A percentile compares a stretch with the other conserved stretches of the same genome.
Evolutionary conservation across 2,797 vertebrate genomes (phyloP).

Genomic region (Periparus ater): DNA sequence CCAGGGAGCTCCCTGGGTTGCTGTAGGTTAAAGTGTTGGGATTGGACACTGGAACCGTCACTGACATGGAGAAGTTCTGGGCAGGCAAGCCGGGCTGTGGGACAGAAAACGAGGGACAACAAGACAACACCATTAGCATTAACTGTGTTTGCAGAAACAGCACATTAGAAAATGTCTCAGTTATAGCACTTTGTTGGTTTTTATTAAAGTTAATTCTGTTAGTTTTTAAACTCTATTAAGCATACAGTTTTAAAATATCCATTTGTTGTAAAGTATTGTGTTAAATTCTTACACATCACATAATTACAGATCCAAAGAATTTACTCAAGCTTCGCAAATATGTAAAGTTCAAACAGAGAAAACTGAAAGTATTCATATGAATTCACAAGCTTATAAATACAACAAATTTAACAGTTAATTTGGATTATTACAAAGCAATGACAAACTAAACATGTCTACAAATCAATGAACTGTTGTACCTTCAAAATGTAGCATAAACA

Average conservation of each 20-base stretch:
- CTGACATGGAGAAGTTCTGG: conserved; percentile 99
- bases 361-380: not conserved
- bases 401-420: conserved; percentile 21
- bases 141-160: not conserved
- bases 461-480: not conserved
- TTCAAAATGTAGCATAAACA: conserved; percentile 48
- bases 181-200: not conserved
- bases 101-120: not conserved
- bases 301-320: conserved; percentile 16
- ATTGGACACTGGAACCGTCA: conserved; percentile 96
- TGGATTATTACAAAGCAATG: conserved; percentile 42
- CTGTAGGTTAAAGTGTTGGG: conserved; percentile 90
- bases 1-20: conserved; percentile 88
- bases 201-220: conserved; percentile 32
- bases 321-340: not conserved
- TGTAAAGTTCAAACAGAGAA: not conserved
- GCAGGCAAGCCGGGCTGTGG: conserved; percentile 90
- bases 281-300: not conserved
- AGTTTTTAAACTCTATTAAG: conserved; percentile 38
- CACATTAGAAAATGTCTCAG: not conserved
- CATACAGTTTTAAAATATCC: not conserved
- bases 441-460: conserved; percentile 35
- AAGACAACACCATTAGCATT: not conserved
- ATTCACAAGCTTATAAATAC: conserved; percentile 13
- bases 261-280: not conserved